Evolutionary conservation across 2,797 vertebrate genomes (phyloP).

Genomic region (Pangasius macronema): DNA sequence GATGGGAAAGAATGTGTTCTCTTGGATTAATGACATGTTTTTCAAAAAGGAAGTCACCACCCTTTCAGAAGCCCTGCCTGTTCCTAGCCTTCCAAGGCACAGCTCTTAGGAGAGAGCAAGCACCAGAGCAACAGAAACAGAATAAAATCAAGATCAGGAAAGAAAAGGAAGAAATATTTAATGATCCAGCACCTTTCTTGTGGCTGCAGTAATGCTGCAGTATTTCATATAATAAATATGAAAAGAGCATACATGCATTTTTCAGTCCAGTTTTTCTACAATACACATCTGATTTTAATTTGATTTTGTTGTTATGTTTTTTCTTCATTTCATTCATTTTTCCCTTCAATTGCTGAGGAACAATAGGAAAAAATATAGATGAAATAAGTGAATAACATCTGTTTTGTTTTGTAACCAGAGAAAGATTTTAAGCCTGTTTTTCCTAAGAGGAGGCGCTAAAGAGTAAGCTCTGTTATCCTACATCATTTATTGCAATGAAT

Average conservation of each 20-base stretch:
- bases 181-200: constrained; percentile 6
- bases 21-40: constrained; percentile 98
- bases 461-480: not conserved
- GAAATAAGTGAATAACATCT: not conserved
- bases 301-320: too few relatives aligned
- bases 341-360: not conserved
- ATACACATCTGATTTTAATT: not conserved
- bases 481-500: not conserved
- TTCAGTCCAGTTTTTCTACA: not conserved
- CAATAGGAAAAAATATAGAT: not conserved
- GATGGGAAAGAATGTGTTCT: constrained; percentile 93
- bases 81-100: constrained; percentile 83
- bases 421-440: not conserved
- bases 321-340: not conserved
- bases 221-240: not conserved
- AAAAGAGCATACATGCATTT: not conserved
- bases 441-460: constrained; percentile 1
- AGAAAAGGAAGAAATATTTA: constrained; percentile 2
- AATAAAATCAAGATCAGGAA: not conserved
- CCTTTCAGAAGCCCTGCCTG: constrained; percentile 88
- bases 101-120: constrained; percentile 69
- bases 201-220: not conserved
- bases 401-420: constrained; percentile 4
- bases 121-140: constrained; percentile 41
- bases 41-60: constrained; percentile 97